Base-by-base conservation (phyloP, 2,113 vertebrate genomes). In the Vidua macroura region DNA sequence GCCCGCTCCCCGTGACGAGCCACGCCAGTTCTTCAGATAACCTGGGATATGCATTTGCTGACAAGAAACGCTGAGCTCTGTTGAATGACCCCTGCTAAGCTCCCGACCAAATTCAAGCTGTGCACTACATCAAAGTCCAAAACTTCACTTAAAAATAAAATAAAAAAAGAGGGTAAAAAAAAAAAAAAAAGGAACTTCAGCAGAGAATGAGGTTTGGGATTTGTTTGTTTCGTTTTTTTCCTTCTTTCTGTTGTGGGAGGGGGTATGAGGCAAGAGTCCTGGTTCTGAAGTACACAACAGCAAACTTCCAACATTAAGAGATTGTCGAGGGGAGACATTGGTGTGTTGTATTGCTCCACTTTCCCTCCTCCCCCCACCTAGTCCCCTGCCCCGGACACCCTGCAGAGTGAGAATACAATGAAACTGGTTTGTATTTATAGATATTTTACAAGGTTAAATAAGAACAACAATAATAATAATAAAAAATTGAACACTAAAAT, bases 71-170 rank as follows among this genome's bases (percentile, higher is more conserved):
- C 64, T 95, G 96, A 96, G 94, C 95, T 97, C 93, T 95, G 89
- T 9, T 93, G 92, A 95, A 94, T 93, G 95, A 97, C 53, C 95
- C 95, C 92, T 97, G 97, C 97, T 96, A 98, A 98, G 98, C 98
- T 98, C 98, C 98, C 97, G 96, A 98, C 98, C 98, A 99, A 99
- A 98, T 98, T 99, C 98, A 98, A 99, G 98, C 98, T 98, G 98
- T 99, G 98, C 98, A 98, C 98, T 98, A 98, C 94, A 97, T 97
- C 97, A 97, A 98, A 98, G 97, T 98, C 97, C 86, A 62, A 96
- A 95, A 97, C 80, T 96, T 97, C 95, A 97, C 96, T 97, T 96
- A 90, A 95, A 97, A 96, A 97, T 91, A 97, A 96, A 98, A 96
- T 58, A 79, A 91, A 95, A 92, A 95, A 93, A 92, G 92, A 96